Evolutionary conservation across 2,888 invertebrate species (phyloP).

Genomic region (Sesia apiformis): DNA sequence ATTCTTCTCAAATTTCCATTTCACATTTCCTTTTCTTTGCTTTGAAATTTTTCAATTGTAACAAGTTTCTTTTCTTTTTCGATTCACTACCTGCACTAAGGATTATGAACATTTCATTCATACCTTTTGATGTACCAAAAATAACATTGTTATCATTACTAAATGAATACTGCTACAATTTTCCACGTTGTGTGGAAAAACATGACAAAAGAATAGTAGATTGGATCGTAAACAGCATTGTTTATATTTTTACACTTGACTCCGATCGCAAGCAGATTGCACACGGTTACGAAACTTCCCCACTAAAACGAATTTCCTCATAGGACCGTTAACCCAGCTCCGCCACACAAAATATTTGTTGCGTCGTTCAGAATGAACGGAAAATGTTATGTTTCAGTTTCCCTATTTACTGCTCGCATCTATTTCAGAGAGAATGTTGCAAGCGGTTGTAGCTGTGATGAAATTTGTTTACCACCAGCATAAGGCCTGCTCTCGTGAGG

Average conservation of each 20-base stretch:
- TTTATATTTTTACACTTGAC: conserved; percentile 31
- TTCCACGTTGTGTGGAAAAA: not conserved
- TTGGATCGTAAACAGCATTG: conserved; percentile 12
- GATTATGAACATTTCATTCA: too few relatives aligned
- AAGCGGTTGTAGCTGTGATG: conserved; percentile 7
- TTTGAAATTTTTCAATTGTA: too few relatives aligned
- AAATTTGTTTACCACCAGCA: not conserved
- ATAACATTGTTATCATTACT: too few relatives aligned
- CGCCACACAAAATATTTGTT: conserved; percentile 23
- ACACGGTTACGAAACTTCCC: conserved; percentile 32
- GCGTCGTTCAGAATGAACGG: conserved; percentile 19
- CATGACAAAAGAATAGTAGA: not conserved
- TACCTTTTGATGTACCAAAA: too few relatives aligned
- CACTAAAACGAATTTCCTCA: conserved; percentile 44
- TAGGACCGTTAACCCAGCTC: conserved; percentile 40
- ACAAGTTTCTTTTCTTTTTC: too few relatives aligned
- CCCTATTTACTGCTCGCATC: conserved; percentile 24
- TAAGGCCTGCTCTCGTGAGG: too few relatives aligned
- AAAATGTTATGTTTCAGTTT: conserved; percentile 24
- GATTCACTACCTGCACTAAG: too few relatives aligned
- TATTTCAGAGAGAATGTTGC: conserved; percentile 26
- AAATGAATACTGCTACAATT: too few relatives aligned
- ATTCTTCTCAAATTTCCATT: too few relatives aligned
- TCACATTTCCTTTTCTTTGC: too few relatives aligned
- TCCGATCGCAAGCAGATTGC: conserved; percentile 13